Percentiles rank a stretch among this genome's conserved stretches.
phyloP scores from a whole-genome alignment of 1,140 invertebrate genomes.

The Apis mellifera region Amel_HAv3.1 CM009931.2:17704001-17704500 shows the following conservation, averaged over 20 bases:
- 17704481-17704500: constrained; percentile 1
- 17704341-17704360: too few species aligned
- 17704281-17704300: constrained; percentile 43
- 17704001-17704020: not conserved
- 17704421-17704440: not conserved
- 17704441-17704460: not conserved
- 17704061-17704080: not conserved
- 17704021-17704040: constrained; percentile 8
- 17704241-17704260: constrained; percentile 42
- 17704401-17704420: not conserved
- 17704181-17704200: constrained; percentile 33
- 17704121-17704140: constrained; percentile 24
- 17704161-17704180: not conserved
- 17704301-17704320: constrained; percentile 17
- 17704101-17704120: constrained; percentile 5
- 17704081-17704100: not conserved
- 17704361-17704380: too few species aligned
- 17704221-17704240: constrained; percentile 36
- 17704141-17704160: constrained; percentile 7
- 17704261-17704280: constrained; percentile 26
- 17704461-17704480: not conserved
- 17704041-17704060: constrained; percentile 9
- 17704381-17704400: too few species aligned
- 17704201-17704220: constrained; percentile 23
- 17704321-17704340: not conserved